Evolutionary conservation across 2,888 invertebrate genomes (phyloP).

Genomic region (Craniophora ligustri): DNA sequence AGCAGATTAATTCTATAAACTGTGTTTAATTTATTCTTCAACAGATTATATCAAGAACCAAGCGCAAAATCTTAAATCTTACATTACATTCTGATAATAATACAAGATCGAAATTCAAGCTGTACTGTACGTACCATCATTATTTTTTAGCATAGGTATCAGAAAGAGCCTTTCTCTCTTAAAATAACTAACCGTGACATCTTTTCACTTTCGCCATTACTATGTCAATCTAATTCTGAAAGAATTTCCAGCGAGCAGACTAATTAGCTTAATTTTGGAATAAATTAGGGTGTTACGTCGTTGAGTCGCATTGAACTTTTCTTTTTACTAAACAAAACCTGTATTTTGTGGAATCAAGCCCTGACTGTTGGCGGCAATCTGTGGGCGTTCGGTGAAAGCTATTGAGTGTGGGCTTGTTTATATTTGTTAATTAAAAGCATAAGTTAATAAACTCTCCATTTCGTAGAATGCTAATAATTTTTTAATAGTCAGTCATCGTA

Average conservation of each 20-base stretch:
- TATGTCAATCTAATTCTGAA: slow-evolving; percentile 81
- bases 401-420: slow-evolving; percentile 62
- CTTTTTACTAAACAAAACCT: slow-evolving; percentile 55
- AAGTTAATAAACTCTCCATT: slow-evolving; percentile 71
- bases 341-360: slow-evolving; percentile 53
- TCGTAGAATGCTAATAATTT: slow-evolving; percentile 58
- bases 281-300: slow-evolving; percentile 51
- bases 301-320: slow-evolving; percentile 49
- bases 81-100: slow-evolving; percentile 41
- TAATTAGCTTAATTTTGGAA: slow-evolving; percentile 72
- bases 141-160: slow-evolving; percentile 61
- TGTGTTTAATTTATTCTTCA: slow-evolving; percentile 11
- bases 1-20: slow-evolving; percentile 2
- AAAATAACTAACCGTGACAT: slow-evolving; percentile 82
- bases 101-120: slow-evolving; percentile 42
- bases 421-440: slow-evolving; percentile 68
- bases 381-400: slow-evolving; percentile 82
- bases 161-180: slow-evolving; percentile 80
- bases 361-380: slow-evolving; percentile 51
- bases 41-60: slow-evolving; percentile 36
- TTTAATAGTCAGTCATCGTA: slow-evolving; percentile 30
- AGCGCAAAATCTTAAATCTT: slow-evolving; percentile 34
- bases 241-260: slow-evolving; percentile 74
- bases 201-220: slow-evolving; percentile 83
- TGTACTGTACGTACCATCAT: slow-evolving; percentile 52